A percentile compares a stretch with the other conserved stretches of the same genome.
Evolutionary conservation across 2,113 vertebrate species (phyloP).

Genomic region (Dendropsophus ebraccatus): DNA sequence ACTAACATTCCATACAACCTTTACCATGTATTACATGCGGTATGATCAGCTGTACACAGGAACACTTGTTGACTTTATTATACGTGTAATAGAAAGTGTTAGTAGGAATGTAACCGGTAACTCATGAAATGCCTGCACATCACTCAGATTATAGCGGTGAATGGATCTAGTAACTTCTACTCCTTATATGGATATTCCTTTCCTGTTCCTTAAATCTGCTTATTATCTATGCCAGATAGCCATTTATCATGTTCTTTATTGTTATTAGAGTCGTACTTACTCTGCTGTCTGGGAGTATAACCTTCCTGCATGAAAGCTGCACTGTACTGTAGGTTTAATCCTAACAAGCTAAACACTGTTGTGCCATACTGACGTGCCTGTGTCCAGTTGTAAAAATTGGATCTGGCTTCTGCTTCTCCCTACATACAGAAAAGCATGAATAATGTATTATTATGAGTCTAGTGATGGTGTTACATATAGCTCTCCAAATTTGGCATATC

Average conservation of each 20-base stretch:
- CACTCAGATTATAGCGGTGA: neutral
- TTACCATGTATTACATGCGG: neutral
- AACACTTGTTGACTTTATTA: neutral
- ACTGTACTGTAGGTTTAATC: no score
- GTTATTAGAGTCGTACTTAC: no score
- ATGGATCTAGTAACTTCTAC: neutral
- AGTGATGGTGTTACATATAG: no score
- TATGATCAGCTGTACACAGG: neutral
- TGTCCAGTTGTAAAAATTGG: no score
- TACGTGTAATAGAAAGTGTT: neutral
- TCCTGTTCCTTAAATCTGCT: neutral
- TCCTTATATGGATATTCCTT: neutral
- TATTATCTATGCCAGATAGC: neutral
- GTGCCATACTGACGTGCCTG: no score
- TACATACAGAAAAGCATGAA: no score
- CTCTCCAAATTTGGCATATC: no score
- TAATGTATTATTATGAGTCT: no score
- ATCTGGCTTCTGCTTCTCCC: no score
- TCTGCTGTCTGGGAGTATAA: no score
- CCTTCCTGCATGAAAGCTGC: no score
- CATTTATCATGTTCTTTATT: neutral
- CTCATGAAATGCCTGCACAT: neutral
- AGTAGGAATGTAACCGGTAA: neutral
- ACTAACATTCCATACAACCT: neutral
- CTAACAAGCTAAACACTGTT: no score